phyloP scores from a whole-genome alignment of 2,113 vertebrate species.

The Balaenoptera acutorostrata region DNA sequence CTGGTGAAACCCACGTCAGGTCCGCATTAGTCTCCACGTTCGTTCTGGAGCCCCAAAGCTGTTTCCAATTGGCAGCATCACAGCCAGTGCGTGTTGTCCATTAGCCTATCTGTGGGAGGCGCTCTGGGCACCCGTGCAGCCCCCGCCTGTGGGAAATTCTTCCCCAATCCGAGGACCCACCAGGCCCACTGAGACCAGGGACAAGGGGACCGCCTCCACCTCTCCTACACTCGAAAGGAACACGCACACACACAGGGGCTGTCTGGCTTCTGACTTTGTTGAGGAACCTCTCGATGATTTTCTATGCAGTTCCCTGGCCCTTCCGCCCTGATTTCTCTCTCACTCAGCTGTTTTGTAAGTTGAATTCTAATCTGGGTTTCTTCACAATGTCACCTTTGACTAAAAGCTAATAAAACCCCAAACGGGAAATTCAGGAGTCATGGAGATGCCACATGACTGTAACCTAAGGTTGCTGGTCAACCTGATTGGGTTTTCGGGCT shows the following conservation, averaged over 20 bases:
- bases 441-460: conserved; percentile 42
- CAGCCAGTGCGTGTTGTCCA: background rate
- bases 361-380: conserved; percentile 63
- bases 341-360: conserved; percentile 37
- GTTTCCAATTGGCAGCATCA: conserved; percentile 30
- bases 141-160: background rate
- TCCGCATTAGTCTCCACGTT: background rate
- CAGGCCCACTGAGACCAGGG: background rate
- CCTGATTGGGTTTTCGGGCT: conserved; percentile 44
- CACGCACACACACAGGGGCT: background rate
- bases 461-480: conserved; percentile 46
- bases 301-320: background rate
- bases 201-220: background rate
- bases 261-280: background rate
- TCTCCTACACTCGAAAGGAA: background rate
- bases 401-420: conserved; percentile 67
- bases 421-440: conserved; percentile 53
- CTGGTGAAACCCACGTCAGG: background rate
- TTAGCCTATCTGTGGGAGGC: background rate
- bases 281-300: background rate
- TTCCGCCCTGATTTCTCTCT: conserved; percentile 5
- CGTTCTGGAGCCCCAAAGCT: conserved; percentile 5
- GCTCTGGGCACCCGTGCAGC: background rate
- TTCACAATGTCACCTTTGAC: conserved; percentile 73
- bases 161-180: background rate